Percentiles rank a stretch among this genome's conserved stretches.
These are phyloP conservation scores for Xestoiulus laeticollis DNA, from an alignment of 2,888 invertebrate species.

Conservation along the genomic window DNA sequence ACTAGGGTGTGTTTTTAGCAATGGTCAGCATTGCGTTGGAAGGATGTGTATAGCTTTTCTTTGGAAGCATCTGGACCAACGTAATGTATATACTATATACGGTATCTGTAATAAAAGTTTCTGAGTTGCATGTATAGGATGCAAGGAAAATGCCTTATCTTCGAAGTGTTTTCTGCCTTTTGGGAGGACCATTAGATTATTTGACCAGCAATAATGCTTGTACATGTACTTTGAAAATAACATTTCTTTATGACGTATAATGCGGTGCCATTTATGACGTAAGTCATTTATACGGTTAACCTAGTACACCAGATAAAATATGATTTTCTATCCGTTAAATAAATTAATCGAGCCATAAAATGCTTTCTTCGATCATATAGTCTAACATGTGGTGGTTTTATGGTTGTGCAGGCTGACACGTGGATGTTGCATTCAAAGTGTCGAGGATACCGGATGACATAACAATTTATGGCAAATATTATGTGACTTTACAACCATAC, in stretches of 20 bases:
- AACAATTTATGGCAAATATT: not conserved
- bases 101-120: not conserved
- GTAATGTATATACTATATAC: too few species aligned
- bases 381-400: not conserved
- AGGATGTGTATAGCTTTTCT: not conserved
- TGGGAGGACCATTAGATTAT: not conserved
- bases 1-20: not conserved
- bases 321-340: slow-evolving; percentile 20
- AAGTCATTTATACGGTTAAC: not conserved
- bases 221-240: not conserved
- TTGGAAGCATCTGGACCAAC: not conserved
- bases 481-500: too few species aligned
- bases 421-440: not conserved
- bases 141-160: not conserved
- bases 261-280: not conserved
- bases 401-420: not conserved
- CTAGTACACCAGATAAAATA: slow-evolving; percentile 19
- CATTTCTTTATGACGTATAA: not conserved
- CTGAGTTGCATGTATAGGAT: not conserved
- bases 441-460: not conserved
- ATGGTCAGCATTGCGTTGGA: not conserved
- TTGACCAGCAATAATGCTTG: not conserved
- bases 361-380: not conserved
- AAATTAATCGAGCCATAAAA: not conserved
- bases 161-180: not conserved